Percentiles rank a stretch among this genome's conserved stretches.
Evolutionary conservation across 2,113 vertebrate genomes (phyloP).

Genomic region (Arvicanthis niloticus): DNA sequence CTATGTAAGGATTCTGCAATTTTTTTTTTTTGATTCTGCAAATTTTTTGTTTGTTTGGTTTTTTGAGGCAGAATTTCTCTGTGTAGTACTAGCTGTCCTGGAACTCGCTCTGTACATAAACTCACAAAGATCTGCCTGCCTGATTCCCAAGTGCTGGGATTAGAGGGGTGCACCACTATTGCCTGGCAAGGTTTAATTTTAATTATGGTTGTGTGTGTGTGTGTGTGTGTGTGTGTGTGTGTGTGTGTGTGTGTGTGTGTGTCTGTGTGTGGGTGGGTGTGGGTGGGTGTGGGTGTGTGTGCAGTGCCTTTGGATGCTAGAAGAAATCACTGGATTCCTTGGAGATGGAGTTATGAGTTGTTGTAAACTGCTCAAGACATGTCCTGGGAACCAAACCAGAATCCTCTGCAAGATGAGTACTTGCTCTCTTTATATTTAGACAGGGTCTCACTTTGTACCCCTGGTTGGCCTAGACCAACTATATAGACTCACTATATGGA

Average conservation of each 20-base stretch:
- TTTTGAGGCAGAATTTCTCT: background rate
- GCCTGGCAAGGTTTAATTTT: background rate
- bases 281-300: background rate
- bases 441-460: background rate
- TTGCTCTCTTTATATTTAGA: background rate
- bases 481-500: background rate
- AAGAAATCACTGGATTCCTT: background rate
- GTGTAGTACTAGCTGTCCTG: background rate
- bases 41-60: background rate
- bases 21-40: background rate
- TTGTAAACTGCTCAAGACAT: background rate
- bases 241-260: too few relatives aligned
- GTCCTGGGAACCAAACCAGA: background rate
- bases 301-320: background rate
- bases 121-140: background rate
- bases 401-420: background rate
- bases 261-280: too few relatives aligned
- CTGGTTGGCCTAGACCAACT: background rate
- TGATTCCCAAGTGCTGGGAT: background rate
- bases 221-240: too few relatives aligned
- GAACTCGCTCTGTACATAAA: background rate
- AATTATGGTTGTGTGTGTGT: background rate
- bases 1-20: background rate
- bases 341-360: background rate
- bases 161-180: background rate